A percentile compares a stretch with the other conserved stretches of the same genome.
These are phyloP conservation scores for Battus philenor DNA, from an alignment of 1,140 invertebrate genomes.

Conservation along the genomic window DNA sequence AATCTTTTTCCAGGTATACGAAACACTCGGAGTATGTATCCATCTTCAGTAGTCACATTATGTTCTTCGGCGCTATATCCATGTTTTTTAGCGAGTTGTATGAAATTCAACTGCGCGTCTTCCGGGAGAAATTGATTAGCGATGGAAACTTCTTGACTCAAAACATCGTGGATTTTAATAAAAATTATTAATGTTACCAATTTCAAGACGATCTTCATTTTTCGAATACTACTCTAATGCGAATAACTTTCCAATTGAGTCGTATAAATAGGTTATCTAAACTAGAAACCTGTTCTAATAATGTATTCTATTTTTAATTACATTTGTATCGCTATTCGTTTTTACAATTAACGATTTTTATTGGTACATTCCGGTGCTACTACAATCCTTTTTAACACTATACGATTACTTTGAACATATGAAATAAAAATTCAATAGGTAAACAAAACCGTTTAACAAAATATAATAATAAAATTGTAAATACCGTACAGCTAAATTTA, in stretches of 20 bases:
- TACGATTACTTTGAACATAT: too few species aligned
- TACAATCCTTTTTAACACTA: too few species aligned
- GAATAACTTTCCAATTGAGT: not conserved
- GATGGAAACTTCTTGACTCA: not conserved
- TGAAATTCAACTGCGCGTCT: conserved; percentile 8
- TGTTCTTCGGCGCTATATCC: conserved; percentile 5
- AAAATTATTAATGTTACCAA: not conserved
- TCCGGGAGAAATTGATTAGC: conserved; percentile 11
- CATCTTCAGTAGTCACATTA: conserved; percentile 16
- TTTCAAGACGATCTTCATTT: not conserved
- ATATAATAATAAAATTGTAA: too few species aligned
- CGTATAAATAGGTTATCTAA: not conserved
- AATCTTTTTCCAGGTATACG: conserved; percentile 7
- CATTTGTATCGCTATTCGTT: too few species aligned
- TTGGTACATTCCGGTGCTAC: too few species aligned
- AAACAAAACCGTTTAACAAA: too few species aligned
- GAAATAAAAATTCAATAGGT: too few species aligned
- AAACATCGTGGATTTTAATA: not conserved
- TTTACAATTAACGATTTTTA: too few species aligned
- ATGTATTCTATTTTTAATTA: too few species aligned
- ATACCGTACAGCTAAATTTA: too few species aligned
- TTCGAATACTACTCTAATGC: not conserved
- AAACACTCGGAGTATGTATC: conserved; percentile 11
- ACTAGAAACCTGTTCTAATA: too few species aligned
- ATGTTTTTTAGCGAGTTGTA: conserved; percentile 12